A percentile compares a stretch with the other conserved stretches of the same genome.
Conservation (phyloP, 2,888 invertebrate genomes). For the Cryptosula pallasiana region DNA sequence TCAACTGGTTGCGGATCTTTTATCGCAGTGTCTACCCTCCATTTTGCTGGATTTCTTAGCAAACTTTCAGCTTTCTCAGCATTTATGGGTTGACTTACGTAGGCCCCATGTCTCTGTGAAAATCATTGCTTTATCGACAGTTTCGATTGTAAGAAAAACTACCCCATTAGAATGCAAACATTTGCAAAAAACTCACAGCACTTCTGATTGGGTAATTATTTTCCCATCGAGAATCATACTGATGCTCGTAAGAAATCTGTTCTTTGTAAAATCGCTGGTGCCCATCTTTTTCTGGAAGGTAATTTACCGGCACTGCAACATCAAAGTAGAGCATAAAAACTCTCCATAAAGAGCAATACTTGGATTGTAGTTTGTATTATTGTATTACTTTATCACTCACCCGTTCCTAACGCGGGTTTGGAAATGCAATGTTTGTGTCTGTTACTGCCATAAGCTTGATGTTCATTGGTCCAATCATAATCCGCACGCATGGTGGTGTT, state of each 20-base stretch:
- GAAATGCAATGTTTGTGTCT: background rate
- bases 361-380: background rate
- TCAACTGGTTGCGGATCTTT: background rate
- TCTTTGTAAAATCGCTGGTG: constrained; percentile 41
- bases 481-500: constrained; percentile 6
- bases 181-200: constrained; percentile 41
- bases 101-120: constrained; percentile 6
- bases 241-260: constrained; percentile 47
- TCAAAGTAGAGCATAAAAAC: too few relatives aligned
- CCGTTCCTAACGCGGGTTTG: background rate
- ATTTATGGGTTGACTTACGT: constrained; percentile 14
- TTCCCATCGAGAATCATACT: constrained; percentile 42
- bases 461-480: constrained; percentile 15
- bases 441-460: constrained; percentile 9
- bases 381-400: background rate
- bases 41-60: background rate
- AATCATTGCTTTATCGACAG: too few relatives aligned
- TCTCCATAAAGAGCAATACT: background rate
- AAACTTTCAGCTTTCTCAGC: background rate
- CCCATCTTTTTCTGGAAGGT: constrained; percentile 35
- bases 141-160: too few relatives aligned
- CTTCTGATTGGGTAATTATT: constrained; percentile 46
- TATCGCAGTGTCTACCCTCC: background rate
- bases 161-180: too few relatives aligned
- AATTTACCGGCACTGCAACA: constrained; percentile 44